phyloP scores from a whole-genome alignment of 2,797 vertebrate genomes.

The Eremophila alpestris region DNA sequence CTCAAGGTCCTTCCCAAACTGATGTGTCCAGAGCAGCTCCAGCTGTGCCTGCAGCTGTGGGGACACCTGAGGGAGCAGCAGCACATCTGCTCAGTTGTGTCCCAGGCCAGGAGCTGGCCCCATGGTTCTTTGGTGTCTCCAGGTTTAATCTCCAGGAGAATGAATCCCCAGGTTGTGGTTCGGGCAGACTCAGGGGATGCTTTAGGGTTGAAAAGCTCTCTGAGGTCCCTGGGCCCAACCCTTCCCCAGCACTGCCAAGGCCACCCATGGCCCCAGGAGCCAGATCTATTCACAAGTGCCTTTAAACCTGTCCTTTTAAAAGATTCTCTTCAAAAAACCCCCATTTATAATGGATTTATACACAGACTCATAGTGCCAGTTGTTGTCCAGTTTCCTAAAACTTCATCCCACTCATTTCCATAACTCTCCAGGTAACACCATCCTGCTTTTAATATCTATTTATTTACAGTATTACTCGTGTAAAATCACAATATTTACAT shows the following conservation, averaged over 20 bases:
- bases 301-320: not conserved
- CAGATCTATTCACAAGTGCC: fast-evolving
- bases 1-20: not conserved
- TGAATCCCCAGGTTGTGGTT: fast-evolving
- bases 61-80: not conserved
- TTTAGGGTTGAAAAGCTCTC: not conserved
- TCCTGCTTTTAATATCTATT: not conserved
- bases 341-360: fast-evolving
- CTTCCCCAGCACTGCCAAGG: not conserved
- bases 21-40: fast-evolving
- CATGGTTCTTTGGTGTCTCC: fast-evolving
- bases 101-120: not conserved
- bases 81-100: fast-evolving
- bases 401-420: not conserved
- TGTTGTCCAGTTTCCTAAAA: not conserved
- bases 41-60: fast-evolving
- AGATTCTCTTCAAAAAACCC: fast-evolving
- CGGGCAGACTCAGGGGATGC: not conserved
- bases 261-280: fast-evolving
- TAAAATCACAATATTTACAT: not conserved
- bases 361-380: not conserved
- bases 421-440: not conserved
- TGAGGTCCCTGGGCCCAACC: no score
- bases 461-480: not conserved
- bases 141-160: not conserved